Conservation (phyloP, 2,797 vertebrate species). For the Nannoperca australis region DNA sequence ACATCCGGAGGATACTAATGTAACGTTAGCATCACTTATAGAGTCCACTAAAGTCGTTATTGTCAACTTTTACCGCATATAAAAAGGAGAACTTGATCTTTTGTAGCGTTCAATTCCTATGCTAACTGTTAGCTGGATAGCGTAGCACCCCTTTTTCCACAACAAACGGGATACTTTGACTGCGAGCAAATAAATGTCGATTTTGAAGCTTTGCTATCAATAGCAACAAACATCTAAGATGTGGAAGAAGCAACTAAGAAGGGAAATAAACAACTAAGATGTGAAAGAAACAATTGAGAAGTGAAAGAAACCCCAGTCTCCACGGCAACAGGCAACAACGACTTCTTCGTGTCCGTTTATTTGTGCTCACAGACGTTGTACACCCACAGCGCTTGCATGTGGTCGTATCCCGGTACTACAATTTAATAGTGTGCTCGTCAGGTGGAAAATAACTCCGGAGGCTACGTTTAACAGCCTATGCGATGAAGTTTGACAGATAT, state of each 20-base stretch:
- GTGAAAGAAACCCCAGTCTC: not conserved
- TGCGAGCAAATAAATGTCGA: too few relatives aligned
- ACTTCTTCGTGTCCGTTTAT: not conserved
- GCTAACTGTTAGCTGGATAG: not conserved
- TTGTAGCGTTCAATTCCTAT: not conserved
- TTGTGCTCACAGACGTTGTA: rapidly evolving
- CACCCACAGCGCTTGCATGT: not conserved
- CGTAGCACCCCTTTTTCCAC: not conserved
- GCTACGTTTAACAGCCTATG: not conserved
- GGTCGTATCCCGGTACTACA: not conserved
- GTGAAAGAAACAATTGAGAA: not conserved
- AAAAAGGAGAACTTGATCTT: not conserved
- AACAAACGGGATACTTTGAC: not conserved
- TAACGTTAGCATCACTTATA: not conserved
- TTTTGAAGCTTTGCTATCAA: not conserved
- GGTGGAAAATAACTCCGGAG: not conserved
- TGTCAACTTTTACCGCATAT: not conserved
- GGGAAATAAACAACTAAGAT: not conserved
- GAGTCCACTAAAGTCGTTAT: too few relatives aligned
- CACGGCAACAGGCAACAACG: not conserved
- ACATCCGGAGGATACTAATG: not conserved
- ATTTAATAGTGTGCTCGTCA: too few relatives aligned
- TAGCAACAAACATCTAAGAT: too few relatives aligned
- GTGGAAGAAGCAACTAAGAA: not conserved
- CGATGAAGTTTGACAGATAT: not conserved